These are phyloP conservation scores for Drosophila neotestacea DNA, from an alignment of 2,888 invertebrate species.

Conservation along the genomic window DNA sequence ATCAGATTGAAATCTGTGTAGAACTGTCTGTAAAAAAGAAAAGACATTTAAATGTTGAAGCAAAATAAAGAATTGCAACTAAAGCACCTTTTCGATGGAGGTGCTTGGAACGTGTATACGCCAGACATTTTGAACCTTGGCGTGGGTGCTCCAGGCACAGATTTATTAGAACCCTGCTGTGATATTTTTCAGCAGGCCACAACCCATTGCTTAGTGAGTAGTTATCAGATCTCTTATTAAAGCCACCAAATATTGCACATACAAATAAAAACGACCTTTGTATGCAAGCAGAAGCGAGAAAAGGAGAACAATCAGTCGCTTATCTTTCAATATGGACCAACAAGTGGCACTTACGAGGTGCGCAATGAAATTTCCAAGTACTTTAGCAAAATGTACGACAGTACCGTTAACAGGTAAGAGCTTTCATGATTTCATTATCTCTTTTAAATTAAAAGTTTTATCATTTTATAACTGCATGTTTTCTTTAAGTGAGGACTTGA, in stretches of 20 bases:
- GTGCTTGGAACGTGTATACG: constrained; percentile 86
- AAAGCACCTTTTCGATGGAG: constrained; percentile 86
- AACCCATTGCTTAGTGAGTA: constrained; percentile 85
- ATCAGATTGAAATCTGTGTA: constrained; percentile 11
- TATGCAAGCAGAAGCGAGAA: constrained; percentile 68
- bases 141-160: constrained; percentile 87
- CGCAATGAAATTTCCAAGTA: constrained; percentile 86
- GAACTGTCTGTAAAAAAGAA: neutral
- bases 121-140: constrained; percentile 85
- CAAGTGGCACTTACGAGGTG: constrained; percentile 86
- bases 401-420: constrained; percentile 83
- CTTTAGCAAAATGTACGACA: constrained; percentile 85
- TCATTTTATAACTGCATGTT: neutral
- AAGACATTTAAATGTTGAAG: constrained; percentile 40
- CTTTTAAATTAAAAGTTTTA: neutral
- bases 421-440: constrained; percentile 3
- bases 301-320: constrained; percentile 69
- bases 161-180: constrained; percentile 85
- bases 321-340: constrained; percentile 87
- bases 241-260: neutral
- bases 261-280: constrained; percentile 1
- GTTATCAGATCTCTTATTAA: constrained; percentile 12
- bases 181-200: constrained; percentile 86
- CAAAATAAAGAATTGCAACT: constrained; percentile 61
- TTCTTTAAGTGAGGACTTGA: constrained; percentile 86